phyloP scores from a whole-genome alignment of 1,140 invertebrate species.

The Phthorimaea operculella region DNA sequence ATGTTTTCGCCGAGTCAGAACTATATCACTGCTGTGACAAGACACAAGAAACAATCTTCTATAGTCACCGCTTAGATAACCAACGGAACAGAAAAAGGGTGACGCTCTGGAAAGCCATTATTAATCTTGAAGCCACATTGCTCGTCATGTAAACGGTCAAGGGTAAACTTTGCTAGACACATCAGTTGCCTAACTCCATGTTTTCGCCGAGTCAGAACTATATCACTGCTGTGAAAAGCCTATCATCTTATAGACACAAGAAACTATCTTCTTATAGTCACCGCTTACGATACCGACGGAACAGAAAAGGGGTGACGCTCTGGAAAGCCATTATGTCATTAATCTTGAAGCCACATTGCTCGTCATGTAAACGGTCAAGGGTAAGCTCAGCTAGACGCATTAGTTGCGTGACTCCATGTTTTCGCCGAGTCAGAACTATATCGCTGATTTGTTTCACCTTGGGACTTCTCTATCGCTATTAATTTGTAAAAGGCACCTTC shows the following conservation, averaged over 20 bases:
- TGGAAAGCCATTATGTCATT: no score
- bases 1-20: background rate
- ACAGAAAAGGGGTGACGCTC: no score
- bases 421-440: background rate
- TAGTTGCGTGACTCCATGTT: background rate
- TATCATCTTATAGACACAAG: no score
- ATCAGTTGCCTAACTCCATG: background rate
- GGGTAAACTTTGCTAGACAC: background rate
- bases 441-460: constrained; percentile 10
- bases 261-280: no score
- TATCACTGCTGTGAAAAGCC: no score
- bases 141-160: background rate
- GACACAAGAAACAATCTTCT: no score
- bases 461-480: background rate
- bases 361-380: background rate
- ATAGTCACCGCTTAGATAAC: no score
- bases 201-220: background rate
- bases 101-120: no score
- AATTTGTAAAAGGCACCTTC: no score
- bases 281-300: no score
- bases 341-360: background rate
- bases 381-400: background rate
- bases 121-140: background rate
- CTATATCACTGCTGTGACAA: no score
- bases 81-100: no score